Evolutionary conservation across 1,140 invertebrate genomes (phyloP).

Genomic region (Drosophila lacteicornis): DNA sequence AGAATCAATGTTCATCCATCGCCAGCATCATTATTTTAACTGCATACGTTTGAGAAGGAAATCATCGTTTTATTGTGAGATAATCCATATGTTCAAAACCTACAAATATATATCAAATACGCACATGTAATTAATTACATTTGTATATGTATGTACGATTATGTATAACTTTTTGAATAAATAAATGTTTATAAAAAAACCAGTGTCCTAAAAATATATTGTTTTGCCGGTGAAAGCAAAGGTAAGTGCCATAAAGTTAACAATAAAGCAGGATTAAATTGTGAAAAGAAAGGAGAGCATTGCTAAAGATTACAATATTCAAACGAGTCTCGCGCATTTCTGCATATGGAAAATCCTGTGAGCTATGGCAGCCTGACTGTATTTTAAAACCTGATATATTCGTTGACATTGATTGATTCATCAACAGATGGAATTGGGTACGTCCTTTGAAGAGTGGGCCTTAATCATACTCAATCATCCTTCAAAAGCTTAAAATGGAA

Average conservation of each 20-base stretch:
- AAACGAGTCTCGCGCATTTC: background rate
- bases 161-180: slow-evolving; percentile 72
- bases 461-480: no score
- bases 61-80: slow-evolving; percentile 38
- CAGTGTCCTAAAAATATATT: background rate
- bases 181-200: slow-evolving; percentile 79
- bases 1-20: slow-evolving; percentile 52
- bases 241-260: background rate
- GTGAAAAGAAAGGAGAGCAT: background rate
- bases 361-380: background rate
- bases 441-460: no score
- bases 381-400: background rate
- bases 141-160: slow-evolving; percentile 40
- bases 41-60: slow-evolving; percentile 27
- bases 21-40: slow-evolving; percentile 38
- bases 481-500: background rate
- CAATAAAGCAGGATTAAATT: background rate
- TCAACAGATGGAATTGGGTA: background rate
- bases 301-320: no score
- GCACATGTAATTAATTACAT: slow-evolving; percentile 39
- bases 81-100: slow-evolving; percentile 52
- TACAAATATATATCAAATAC: slow-evolving; percentile 20
- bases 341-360: background rate
- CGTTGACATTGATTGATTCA: slow-evolving; percentile 8
- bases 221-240: background rate